A percentile compares a stretch with the other conserved stretches of the same genome.
Evolutionary conservation across 2,113 vertebrate genomes (phyloP).

Genomic region (Stigmatopora argus): DNA sequence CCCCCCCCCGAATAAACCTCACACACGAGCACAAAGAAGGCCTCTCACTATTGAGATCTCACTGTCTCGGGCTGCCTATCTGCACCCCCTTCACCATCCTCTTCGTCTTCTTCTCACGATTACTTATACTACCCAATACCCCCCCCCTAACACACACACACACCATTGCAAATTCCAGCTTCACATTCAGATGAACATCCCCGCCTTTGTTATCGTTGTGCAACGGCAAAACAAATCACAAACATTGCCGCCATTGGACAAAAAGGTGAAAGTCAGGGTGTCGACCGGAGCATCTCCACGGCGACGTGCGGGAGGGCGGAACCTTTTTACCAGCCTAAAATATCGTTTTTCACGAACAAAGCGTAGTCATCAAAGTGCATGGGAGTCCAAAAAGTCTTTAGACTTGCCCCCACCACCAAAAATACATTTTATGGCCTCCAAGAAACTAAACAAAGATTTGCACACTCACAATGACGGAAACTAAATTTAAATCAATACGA

Average conservation of each 20-base stretch:
- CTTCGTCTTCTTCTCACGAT: conserved; percentile 18
- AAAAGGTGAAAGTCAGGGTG: neutral
- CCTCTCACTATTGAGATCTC: conserved; percentile 71
- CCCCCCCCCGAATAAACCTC: conserved; percentile 65
- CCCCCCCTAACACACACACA: conserved; percentile 5
- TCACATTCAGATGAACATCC: neutral
- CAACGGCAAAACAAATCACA: neutral
- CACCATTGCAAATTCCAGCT: neutral
- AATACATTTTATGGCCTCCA: too few relatives aligned
- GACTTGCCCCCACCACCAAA: too few relatives aligned
- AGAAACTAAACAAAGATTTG: too few relatives aligned
- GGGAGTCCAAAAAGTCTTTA: too few relatives aligned
- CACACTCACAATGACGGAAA: too few relatives aligned
- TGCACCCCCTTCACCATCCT: conserved; percentile 14
- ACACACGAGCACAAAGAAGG: conserved; percentile 66
- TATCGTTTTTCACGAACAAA: too few relatives aligned
- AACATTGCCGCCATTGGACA: neutral
- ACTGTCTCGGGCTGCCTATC: conserved; percentile 59
- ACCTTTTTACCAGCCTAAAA: neutral
- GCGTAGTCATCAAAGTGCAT: too few relatives aligned
- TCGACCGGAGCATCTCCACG: neutral
- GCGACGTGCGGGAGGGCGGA: neutral
- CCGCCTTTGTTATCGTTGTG: neutral
- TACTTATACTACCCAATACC: conserved; percentile 7
- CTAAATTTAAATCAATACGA: too few relatives aligned